Evolutionary conservation across 2,113 vertebrate species (phyloP).

Genomic region (Sialia sialis): DNA sequence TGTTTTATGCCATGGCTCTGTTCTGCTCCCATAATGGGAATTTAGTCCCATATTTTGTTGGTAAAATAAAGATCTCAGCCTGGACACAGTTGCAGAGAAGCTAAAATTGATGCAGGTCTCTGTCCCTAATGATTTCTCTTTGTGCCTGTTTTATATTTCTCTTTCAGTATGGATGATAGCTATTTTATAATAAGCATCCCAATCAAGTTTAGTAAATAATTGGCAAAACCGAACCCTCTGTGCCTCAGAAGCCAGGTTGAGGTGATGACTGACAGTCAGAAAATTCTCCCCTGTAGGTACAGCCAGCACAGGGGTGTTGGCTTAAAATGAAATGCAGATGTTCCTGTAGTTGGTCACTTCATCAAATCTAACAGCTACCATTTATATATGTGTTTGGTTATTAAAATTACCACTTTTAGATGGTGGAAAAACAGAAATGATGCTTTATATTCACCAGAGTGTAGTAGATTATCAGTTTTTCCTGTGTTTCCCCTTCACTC

Average conservation of each 20-base stretch:
- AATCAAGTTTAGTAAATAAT: neutral
- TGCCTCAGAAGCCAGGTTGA: neutral
- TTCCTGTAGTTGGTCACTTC: neutral
- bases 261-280: neutral
- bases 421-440: neutral
- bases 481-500: neutral
- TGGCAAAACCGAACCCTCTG: neutral
- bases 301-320: neutral
- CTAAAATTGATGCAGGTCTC: neutral
- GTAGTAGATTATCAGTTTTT: neutral
- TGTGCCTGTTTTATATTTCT: neutral
- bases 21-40: neutral
- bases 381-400: neutral
- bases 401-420: neutral
- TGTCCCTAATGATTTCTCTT: neutral
- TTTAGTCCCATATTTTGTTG: neutral
- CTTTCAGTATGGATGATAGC: neutral
- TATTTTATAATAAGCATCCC: neutral
- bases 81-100: neutral
- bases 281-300: neutral
- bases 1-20: neutral
- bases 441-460: neutral
- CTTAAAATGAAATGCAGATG: neutral
- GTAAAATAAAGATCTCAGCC: neutral
- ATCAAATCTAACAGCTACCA: neutral